These are phyloP conservation scores for Meloidogyne chitwoodi DNA, from an alignment of 1,140 invertebrate genomes.

Conservation along the genomic window DNA sequence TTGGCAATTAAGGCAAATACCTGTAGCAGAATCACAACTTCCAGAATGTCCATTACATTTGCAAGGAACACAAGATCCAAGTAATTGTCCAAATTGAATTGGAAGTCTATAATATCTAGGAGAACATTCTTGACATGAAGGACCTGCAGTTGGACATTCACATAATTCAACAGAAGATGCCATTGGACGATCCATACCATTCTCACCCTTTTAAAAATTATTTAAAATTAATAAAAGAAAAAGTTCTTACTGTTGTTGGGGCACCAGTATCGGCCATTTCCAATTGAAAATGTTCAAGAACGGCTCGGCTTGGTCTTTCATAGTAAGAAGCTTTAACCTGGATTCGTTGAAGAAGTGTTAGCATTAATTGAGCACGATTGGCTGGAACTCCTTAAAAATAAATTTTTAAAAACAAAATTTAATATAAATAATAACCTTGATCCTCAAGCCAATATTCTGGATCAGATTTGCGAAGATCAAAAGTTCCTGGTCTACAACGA, in stretches of 20 bases:
- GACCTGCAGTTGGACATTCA: conserved; percentile 81
- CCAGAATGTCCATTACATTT: conserved; percentile 79
- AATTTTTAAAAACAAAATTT: not conserved
- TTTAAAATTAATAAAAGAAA: not conserved
- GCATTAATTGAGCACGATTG: conserved; percentile 83
- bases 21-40: conserved; percentile 84
- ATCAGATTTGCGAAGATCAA: conserved; percentile 79
- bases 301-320: conserved; percentile 68
- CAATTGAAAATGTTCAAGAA: conserved; percentile 50
- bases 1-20: conserved; percentile 80
- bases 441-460: conserved; percentile 63
- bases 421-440: not conserved
- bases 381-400: conserved; percentile 66
- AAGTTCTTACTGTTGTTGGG: not conserved
- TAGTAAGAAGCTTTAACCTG: conserved; percentile 84
- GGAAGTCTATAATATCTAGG: conserved; percentile 75
- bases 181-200: conserved; percentile 5
- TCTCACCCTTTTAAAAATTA: conserved; percentile 2
- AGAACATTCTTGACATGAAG: conserved; percentile 87
- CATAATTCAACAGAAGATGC: conserved; percentile 83
- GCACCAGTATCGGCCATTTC: conserved; percentile 52
- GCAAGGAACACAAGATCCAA: conserved; percentile 86
- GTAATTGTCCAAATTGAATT: conserved; percentile 64
- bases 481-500: conserved; percentile 81
- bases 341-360: conserved; percentile 76